Conservation (phyloP, 2,797 vertebrate species). For the Nannoperca australis region DNA sequence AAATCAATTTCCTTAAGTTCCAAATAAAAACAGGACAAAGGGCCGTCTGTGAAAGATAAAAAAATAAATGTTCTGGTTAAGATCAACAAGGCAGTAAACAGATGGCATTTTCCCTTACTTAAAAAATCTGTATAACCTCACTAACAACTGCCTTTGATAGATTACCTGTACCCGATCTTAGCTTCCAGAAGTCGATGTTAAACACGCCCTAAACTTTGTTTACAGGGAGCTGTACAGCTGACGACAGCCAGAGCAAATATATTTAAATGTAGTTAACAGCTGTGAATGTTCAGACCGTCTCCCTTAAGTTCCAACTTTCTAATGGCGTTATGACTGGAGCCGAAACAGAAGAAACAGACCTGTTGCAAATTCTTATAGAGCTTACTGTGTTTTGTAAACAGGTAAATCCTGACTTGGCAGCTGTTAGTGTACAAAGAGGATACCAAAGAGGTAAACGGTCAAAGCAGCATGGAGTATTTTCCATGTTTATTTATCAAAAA, state of each 20-base stretch:
- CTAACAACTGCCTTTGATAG: background rate
- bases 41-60: conserved; percentile 21
- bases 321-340: background rate
- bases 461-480: conserved; percentile 23
- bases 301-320: background rate
- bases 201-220: background rate
- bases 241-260: background rate
- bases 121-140: background rate
- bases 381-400: conserved; percentile 56
- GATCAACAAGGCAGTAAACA: conserved; percentile 40
- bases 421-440: conserved; percentile 25
- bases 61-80: conserved; percentile 19
- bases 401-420: conserved; percentile 43
- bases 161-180: background rate
- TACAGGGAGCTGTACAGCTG: background rate
- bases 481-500: conserved; percentile 5
- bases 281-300: background rate
- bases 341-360: conserved; percentile 24
- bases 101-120: conserved; percentile 26
- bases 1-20: conserved; percentile 25
- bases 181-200: background rate
- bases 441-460: conserved; percentile 25
- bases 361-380: conserved; percentile 7
- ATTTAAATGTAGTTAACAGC: background rate
- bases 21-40: conserved; percentile 24